These are phyloP conservation scores for Narcine bancroftii DNA, from an alignment of 2,113 vertebrate genomes.

Conservation along the genomic window DNA sequence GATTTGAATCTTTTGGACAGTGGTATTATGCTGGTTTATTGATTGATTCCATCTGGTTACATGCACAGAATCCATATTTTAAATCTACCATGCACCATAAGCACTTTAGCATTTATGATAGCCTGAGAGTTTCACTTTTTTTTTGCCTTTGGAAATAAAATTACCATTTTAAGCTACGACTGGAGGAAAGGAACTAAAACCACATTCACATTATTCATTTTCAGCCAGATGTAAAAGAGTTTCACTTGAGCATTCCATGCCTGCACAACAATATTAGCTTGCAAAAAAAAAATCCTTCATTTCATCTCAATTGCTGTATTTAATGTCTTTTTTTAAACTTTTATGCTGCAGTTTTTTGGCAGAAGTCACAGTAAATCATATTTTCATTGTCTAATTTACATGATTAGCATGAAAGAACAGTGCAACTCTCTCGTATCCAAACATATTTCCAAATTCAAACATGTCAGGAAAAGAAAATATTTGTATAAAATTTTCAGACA, in stretches of 20 bases:
- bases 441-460: conserved; percentile 37
- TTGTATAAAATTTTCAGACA: conserved; percentile 40
- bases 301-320: background rate
- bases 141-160: conserved; percentile 2
- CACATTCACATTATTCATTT: background rate
- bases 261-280: background rate
- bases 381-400: conserved; percentile 38
- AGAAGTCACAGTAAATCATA: background rate
- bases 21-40: background rate
- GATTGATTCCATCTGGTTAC: background rate
- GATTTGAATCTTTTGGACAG: background rate
- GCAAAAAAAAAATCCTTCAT: background rate
- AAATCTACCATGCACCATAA: background rate
- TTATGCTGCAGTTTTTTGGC: background rate
- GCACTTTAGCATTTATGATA: background rate
- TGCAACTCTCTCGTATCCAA: background rate
- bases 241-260: background rate
- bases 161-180: background rate
- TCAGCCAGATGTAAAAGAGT: background rate
- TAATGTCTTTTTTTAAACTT: background rate
- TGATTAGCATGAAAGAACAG: conserved; percentile 30
- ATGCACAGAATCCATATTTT: background rate
- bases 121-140: background rate
- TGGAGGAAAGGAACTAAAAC: background rate
- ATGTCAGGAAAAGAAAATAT: conserved; percentile 43